These are phyloP conservation scores for Chelidonichthys spinosus DNA, from an alignment of 2,797 vertebrate species.

Conservation along the genomic window DNA sequence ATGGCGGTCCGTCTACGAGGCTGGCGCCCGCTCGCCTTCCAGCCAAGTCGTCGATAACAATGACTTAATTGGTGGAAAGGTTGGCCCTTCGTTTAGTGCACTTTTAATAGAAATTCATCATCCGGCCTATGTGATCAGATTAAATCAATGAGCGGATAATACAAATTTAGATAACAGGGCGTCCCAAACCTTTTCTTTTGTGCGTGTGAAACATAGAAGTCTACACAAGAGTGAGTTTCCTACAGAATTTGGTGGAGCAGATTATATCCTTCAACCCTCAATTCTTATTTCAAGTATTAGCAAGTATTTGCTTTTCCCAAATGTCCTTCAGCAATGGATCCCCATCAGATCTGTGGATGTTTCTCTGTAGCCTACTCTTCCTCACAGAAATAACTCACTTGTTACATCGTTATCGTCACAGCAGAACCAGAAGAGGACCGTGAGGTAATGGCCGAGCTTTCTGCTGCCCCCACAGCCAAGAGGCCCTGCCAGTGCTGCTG, in stretches of 20 bases:
- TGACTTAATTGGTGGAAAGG: not conserved
- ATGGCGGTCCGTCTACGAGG: no score
- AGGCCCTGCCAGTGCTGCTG: conserved; percentile 87
- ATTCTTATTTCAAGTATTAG: not conserved
- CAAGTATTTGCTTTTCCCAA: not conserved
- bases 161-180: no score
- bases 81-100: not conserved
- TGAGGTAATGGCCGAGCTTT: conserved; percentile 72
- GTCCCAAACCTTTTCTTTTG: no score
- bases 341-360: not conserved
- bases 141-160: no score
- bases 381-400: not conserved
- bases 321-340: not conserved
- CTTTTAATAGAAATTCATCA: not conserved
- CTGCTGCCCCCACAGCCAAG: conserved; percentile 78
- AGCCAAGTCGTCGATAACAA: not conserved
- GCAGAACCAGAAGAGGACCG: conserved; percentile 76
- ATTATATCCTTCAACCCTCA: not conserved
- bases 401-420: conserved; percentile 24
- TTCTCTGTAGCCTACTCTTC: conserved; percentile 6
- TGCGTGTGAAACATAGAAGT: not conserved
- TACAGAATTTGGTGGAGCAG: not conserved
- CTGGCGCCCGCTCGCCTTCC: no score
- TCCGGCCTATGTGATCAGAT: no score
- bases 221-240: not conserved